These are phyloP conservation scores for Mythimna vitellina DNA, from an alignment of 2,888 invertebrate species.

Conservation along the genomic window DNA sequence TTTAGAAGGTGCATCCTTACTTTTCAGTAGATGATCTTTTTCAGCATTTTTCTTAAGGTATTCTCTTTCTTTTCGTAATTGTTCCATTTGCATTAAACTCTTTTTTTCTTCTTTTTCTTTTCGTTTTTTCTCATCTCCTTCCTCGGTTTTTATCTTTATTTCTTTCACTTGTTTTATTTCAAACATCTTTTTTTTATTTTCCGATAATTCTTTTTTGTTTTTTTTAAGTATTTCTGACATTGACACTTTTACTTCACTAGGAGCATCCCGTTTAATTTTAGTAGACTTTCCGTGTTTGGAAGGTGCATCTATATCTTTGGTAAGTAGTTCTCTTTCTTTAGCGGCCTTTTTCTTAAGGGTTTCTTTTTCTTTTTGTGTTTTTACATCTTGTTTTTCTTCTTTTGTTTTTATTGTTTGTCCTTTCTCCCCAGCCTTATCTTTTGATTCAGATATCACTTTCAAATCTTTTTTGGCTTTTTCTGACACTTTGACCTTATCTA, in stretches of 20 bases:
- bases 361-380: background rate
- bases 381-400: background rate
- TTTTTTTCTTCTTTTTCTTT: slow-evolving; percentile 2
- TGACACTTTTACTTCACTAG: background rate
- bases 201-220: background rate
- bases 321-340: background rate
- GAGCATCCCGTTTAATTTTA: background rate
- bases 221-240: background rate
- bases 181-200: background rate
- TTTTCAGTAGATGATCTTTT: background rate
- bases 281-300: background rate
- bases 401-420: background rate
- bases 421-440: background rate
- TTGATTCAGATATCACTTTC: slow-evolving; percentile 27
- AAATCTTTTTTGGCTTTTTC: slow-evolving; percentile 1
- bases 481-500: slow-evolving; percentile 14
- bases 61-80: slow-evolving; percentile 24
- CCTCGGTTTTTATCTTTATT: background rate
- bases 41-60: background rate
- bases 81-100: background rate
- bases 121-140: slow-evolving; percentile 16
- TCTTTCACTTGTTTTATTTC: background rate
- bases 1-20: background rate
- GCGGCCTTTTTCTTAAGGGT: background rate
- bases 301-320: background rate